Percentiles rank a stretch among this genome's conserved stretches.
phyloP scores from a whole-genome alignment of 2,113 vertebrate species.

The Cyanocitta stelleri region DNA sequence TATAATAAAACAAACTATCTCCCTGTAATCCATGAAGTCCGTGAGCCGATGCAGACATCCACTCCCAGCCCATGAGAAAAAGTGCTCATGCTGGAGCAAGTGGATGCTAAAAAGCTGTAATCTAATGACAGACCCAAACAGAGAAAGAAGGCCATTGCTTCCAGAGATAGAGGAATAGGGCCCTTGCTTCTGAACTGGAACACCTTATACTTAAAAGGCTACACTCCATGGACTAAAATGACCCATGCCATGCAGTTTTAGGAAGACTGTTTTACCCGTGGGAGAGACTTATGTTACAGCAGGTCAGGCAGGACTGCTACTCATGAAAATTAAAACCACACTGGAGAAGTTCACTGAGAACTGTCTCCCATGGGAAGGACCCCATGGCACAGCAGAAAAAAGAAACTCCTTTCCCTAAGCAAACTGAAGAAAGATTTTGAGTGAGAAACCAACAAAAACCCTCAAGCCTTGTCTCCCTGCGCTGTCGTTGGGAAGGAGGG shows the following conservation, averaged over 20 bases:
- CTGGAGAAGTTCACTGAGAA: not conserved
- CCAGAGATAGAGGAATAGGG: too few species aligned
- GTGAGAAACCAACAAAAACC: not conserved
- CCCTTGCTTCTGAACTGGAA: not conserved
- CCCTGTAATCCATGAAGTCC: not conserved
- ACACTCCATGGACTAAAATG: not conserved
- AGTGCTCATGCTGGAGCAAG: not conserved
- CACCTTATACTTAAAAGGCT: not conserved
- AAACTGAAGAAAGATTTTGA: not conserved
- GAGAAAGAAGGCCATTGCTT: not conserved
- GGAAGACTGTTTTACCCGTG: not conserved
- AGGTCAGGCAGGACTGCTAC: not conserved
- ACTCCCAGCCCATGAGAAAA: not conserved
- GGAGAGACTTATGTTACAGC: not conserved
- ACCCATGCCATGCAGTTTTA: not conserved
- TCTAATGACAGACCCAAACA: not conserved
- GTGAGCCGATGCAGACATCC: not conserved
- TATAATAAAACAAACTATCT: not conserved
- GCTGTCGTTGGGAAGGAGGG: not conserved
- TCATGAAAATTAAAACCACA: not conserved
- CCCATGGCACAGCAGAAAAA: not conserved
- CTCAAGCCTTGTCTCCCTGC: not conserved
- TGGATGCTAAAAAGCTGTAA: not conserved
- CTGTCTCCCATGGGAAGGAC: not conserved
- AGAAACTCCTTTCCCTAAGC: not conserved